Evolutionary conservation across 2,113 vertebrate genomes (phyloP), one percentile per base, ranked within the genome.

Genomic region (Elachura formosa): DNA sequence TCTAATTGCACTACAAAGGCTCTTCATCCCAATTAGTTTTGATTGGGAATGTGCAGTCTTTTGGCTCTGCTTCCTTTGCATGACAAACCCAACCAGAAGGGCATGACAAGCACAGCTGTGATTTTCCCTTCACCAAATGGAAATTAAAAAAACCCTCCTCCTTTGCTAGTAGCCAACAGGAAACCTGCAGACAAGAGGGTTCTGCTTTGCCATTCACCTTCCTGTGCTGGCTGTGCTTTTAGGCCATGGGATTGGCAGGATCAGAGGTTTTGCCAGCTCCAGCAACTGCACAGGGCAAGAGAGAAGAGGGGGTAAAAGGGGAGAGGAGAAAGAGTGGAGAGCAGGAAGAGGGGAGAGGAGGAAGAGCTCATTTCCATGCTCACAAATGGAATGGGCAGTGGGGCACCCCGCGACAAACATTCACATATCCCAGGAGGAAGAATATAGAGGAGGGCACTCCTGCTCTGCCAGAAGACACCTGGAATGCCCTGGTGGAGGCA

Each of bases 41-140:
- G 96, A 97, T 96, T 96, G 96, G 96, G 95, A 96, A 96, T 94
- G 91, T 93, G 96, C 96, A 96, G 96, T 94, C 94, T 95, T 97
- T 96, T 97, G 96, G 96, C 96, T 96, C 89, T 81, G 93, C 91
- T 95, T 97, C 91, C 94, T 96, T 94, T 95, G 96, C 96, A 97
- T 97, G 96, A 97, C 96, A 97, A 97, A 97, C 97, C 89, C 68
- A 87, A 97, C 93, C 89, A 94, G 88, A 94, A 93, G 91, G 87
- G 75, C 94, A 87, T 92, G 94, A 96, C 93, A 96, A 93, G 77
- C 92, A 94, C 95, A 91, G 93, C 93, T 90, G 96, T 92, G 95
- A 96, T 97, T 96, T 95, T 94, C 94, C 91, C 94, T 95, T 95
- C 83, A 84, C 82, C 82, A 89, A 95, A 94, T 96, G 95, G 96